phyloP scores from a whole-genome alignment of 2,113 vertebrate species.

The Onychostruthus taczanowskii region DNA sequence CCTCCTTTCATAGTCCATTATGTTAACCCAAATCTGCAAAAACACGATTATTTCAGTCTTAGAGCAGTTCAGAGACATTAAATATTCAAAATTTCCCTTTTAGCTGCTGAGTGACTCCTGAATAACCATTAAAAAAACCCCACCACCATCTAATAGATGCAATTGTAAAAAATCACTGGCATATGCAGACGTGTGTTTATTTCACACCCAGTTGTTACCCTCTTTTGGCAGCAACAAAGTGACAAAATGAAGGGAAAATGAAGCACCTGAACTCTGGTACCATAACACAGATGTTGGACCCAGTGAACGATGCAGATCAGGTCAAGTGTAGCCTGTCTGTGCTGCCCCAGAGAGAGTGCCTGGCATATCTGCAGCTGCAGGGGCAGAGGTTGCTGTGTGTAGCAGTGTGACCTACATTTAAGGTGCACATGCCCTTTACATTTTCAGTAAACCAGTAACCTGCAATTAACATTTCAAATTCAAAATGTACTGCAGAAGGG shows the following conservation, averaged over 20 bases:
- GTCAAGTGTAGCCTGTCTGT: not conserved
- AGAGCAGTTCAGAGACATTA: not conserved
- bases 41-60: conserved; percentile 6
- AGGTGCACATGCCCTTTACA: not conserved
- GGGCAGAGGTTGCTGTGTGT: not conserved
- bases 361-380: not conserved
- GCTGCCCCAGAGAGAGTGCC: not conserved
- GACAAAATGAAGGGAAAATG: not conserved
- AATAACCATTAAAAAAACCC: not conserved
- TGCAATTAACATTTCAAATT: conserved; percentile 39
- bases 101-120: not conserved
- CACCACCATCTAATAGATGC: not conserved
- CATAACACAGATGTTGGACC: not conserved
- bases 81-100: conserved; percentile 34
- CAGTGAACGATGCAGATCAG: not conserved
- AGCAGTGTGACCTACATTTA: not conserved
- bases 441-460: conserved; percentile 1
- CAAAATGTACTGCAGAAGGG: not conserved
- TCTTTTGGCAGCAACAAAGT: not conserved
- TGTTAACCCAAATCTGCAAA: not conserved
- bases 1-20: conserved; percentile 14
- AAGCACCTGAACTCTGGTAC: not conserved
- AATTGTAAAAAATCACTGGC: not conserved
- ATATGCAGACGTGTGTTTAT: not conserved
- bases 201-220: not conserved